phyloP scores from a whole-genome alignment of 1,140 invertebrate species.

The Bombyx mandarina region DNA sequence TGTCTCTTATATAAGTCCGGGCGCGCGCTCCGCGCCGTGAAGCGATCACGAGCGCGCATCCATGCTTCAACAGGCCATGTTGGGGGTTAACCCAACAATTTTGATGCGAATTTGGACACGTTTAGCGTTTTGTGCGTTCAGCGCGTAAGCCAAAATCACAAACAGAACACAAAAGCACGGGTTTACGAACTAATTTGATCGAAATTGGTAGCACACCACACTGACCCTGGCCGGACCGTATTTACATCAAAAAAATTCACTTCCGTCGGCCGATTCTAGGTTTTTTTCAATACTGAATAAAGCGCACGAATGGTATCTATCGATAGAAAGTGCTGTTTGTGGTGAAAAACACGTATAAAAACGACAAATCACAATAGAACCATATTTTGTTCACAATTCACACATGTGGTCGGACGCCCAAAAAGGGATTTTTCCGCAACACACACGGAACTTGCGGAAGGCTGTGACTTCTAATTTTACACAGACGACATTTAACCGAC shows the following conservation, averaged over 20 bases:
- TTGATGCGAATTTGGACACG: constrained; percentile 34
- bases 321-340: constrained; percentile 36
- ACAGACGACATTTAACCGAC: constrained; percentile 41
- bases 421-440: constrained; percentile 72
- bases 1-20: constrained; percentile 62
- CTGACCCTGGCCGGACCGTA: constrained; percentile 63
- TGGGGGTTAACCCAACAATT: constrained; percentile 51
- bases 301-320: constrained; percentile 42
- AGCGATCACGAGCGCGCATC: constrained; percentile 67
- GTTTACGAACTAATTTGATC: constrained; percentile 33
- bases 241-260: constrained; percentile 70
- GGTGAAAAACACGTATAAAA: constrained; percentile 35
- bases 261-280: constrained; percentile 57
- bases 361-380: constrained; percentile 60
- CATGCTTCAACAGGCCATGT: constrained; percentile 62
- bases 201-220: constrained; percentile 57
- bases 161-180: constrained; percentile 11
- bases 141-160: constrained; percentile 39
- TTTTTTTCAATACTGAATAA: constrained; percentile 44
- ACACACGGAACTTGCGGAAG: constrained; percentile 67
- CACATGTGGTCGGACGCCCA: constrained; percentile 72
- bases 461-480: constrained; percentile 69
- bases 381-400: constrained; percentile 68
- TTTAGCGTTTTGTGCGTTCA: constrained; percentile 27
- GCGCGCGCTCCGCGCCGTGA: constrained; percentile 65